Conservation (phyloP, 2,113 vertebrate species). For the Eublepharis macularius region DNA sequence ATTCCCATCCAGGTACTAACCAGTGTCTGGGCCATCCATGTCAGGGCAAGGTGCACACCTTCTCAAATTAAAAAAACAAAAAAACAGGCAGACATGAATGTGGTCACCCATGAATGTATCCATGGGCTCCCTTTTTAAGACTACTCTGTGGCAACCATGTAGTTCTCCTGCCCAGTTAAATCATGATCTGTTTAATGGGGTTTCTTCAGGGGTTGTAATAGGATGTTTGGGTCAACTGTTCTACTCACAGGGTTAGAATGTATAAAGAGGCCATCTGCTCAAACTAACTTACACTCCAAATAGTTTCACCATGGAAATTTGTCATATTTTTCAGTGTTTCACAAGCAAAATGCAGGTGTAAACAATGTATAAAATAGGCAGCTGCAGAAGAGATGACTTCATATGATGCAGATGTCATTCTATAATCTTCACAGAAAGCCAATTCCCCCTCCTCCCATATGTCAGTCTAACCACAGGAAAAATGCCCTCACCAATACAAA, state of each 20-base stretch:
- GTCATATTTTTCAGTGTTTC: neutral
- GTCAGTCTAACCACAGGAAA: neutral
- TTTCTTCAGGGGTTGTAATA: neutral
- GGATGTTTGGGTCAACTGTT: neutral
- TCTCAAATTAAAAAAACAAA: neutral
- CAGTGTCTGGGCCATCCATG: too few species aligned
- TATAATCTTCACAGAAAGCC: neutral
- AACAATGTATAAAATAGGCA: neutral
- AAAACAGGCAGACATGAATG: neutral
- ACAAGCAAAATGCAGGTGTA: neutral
- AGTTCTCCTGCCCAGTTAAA: neutral
- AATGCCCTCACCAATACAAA: neutral
- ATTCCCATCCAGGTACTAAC: too few species aligned
- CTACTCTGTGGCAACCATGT: neutral
- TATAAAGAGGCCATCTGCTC: neutral
- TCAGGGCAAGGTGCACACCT: too few species aligned
- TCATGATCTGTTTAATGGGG: neutral
- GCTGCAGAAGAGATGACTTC: neutral
- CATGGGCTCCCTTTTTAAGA: neutral
- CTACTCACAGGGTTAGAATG: neutral
- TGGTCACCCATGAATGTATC: neutral
- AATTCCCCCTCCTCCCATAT: neutral
- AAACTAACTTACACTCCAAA: neutral
- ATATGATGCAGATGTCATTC: neutral
- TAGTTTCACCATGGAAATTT: neutral